These are phyloP conservation scores for Hydractinia echinata DNA, from an alignment of 30 jellyfish, hydroid and myxozoan species.

Conservation along the genomic window DNA sequence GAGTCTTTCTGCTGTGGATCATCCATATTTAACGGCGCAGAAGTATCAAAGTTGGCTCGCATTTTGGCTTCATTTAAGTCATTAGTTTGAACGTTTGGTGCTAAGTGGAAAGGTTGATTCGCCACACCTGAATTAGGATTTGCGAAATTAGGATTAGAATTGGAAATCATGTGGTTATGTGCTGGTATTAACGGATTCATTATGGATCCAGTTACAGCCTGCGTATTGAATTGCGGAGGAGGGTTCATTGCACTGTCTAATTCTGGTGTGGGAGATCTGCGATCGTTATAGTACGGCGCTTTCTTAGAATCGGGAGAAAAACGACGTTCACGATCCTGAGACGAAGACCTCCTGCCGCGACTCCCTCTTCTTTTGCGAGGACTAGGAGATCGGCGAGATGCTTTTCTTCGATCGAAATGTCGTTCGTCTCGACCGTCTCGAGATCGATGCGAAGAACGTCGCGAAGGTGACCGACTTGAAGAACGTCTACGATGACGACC, in stretches of 20 bases:
- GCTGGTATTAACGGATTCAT: not conserved
- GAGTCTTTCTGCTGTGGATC: too few relatives aligned
- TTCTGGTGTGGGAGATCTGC: constrained; percentile 87
- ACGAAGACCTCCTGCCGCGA: constrained; percentile 23
- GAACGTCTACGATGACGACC: constrained; percentile 36
- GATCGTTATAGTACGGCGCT: constrained; percentile 47
- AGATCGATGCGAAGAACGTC: constrained; percentile 39
- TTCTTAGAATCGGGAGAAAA: constrained; percentile 33
- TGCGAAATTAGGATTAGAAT: not conserved
- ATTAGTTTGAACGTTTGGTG: too few relatives aligned
- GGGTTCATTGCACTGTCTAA: constrained; percentile 39
- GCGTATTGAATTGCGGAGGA: not conserved
- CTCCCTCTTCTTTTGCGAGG: constrained; percentile 32
- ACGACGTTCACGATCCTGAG: constrained; percentile 27
- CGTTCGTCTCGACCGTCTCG: constrained; percentile 32
- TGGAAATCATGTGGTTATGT: not conserved
- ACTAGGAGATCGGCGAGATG: constrained; percentile 44
- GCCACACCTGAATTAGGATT: not conserved
- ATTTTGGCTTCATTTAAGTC: too few relatives aligned
- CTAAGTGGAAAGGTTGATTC: too few relatives aligned
- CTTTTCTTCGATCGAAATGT: constrained; percentile 17
- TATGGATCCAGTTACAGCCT: not conserved
- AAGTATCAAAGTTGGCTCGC: too few relatives aligned
- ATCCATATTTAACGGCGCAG: too few relatives aligned
- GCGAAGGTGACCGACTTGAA: constrained; percentile 40